Evolutionary conservation across 2,797 vertebrate species (phyloP).

Genomic region (Platyrinchus mystaceus): DNA sequence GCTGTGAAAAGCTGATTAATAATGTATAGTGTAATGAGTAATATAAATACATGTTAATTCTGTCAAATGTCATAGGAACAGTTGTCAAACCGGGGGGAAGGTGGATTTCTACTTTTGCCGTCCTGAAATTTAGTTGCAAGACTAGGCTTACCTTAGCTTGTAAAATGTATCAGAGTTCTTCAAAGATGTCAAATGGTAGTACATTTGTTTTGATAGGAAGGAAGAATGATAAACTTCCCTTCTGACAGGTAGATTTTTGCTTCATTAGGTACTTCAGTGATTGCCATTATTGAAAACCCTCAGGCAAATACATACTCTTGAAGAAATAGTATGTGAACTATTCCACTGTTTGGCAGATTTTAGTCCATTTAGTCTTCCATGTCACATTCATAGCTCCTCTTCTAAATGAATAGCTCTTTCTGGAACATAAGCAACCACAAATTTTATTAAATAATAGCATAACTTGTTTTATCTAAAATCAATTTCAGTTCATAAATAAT

Average conservation of each 20-base stretch:
- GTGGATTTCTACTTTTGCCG: neutral
- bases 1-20: conserved; percentile 24
- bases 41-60: neutral
- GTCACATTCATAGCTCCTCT: neutral
- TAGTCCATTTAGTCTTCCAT: neutral
- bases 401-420: neutral
- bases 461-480: neutral
- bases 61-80: neutral
- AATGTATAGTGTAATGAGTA: neutral
- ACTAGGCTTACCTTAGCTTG: neutral
- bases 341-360: neutral
- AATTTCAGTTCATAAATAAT: neutral
- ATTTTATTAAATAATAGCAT: neutral
- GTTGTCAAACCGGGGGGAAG: neutral
- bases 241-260: neutral
- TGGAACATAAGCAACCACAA: accelerated
- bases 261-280: neutral
- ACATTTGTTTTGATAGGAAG: neutral
- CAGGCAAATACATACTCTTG: neutral
- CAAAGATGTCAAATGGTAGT: neutral
- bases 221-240: neutral
- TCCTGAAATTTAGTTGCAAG: neutral
- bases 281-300: neutral
- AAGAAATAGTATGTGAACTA: neutral
- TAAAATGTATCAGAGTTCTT: neutral